phyloP scores from a whole-genome alignment of 2,888 invertebrate species.

The Frankliniella intonsa region DNA sequence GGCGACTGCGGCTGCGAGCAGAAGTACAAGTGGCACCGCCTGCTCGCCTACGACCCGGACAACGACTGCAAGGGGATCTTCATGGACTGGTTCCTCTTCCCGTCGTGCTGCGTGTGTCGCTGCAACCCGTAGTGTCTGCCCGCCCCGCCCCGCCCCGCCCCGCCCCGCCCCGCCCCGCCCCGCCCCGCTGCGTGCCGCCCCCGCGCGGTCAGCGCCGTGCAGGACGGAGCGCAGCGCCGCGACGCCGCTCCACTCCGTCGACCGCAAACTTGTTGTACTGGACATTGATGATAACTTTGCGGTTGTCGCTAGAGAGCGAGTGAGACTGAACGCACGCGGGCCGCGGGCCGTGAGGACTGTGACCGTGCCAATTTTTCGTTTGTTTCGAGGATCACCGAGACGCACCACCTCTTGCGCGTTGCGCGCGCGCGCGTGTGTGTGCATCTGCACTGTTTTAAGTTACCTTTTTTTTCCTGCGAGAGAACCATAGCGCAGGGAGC shows the following conservation, averaged over 20 bases:
- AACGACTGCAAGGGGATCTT: constrained; percentile 92
- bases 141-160: neutral
- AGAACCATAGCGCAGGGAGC: no score
- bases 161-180: neutral
- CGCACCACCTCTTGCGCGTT: no score
- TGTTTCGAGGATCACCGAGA: no score
- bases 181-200: neutral
- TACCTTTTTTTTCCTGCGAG: no score
- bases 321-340: no score
- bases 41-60: constrained; percentile 85
- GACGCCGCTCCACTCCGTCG: neutral
- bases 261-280: neutral
- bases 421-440: no score
- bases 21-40: constrained; percentile 80
- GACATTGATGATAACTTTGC: no score
- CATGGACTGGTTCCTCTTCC: constrained; percentile 92
- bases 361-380: no score
- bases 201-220: neutral
- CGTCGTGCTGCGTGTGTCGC: constrained; percentile 85
- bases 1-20: constrained; percentile 85
- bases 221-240: neutral
- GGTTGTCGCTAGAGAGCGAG: no score
- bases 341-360: no score
- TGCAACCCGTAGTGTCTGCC: constrained; percentile 45
- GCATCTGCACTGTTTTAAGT: no score